Conservation (phyloP, 2,797 vertebrate species). For the Falco cherrug region DNA sequence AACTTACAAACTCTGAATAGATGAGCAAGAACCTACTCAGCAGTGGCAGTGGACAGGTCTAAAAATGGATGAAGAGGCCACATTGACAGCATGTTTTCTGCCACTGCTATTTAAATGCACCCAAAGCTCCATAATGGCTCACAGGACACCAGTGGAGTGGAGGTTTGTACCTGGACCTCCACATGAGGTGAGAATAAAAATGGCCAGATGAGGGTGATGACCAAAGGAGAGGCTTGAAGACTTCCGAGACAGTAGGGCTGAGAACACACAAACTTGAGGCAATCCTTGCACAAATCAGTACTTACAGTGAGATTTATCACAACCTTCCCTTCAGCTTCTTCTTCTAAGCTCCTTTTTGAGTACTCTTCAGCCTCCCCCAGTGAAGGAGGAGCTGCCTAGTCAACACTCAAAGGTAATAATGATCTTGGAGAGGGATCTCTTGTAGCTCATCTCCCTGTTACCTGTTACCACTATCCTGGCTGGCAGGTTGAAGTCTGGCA, state of each 20-base stretch:
- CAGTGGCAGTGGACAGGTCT: neutral
- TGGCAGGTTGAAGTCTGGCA: neutral
- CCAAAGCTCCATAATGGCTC: neutral
- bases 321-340: neutral
- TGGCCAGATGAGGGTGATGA: neutral
- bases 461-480: neutral
- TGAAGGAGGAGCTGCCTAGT: neutral
- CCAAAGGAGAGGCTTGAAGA: neutral
- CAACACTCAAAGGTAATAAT: neutral
- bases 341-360: neutral
- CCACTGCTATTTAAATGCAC: neutral
- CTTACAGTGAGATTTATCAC: neutral
- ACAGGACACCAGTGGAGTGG: rapidly evolving
- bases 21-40: neutral
- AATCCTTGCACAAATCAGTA: neutral
- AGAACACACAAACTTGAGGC: neutral
- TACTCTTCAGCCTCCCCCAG: neutral
- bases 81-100: neutral
- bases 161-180: neutral
- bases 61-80: neutral
- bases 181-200: neutral
- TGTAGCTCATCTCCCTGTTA: neutral
- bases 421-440: neutral
- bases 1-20: neutral
- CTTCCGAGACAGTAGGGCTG: neutral